Percentiles rank a stretch among this genome's conserved stretches.
These are phyloP conservation scores for Meloidogyne hapla DNA, from an alignment of 1,140 invertebrate genomes.

Conservation along the genomic window DNA sequence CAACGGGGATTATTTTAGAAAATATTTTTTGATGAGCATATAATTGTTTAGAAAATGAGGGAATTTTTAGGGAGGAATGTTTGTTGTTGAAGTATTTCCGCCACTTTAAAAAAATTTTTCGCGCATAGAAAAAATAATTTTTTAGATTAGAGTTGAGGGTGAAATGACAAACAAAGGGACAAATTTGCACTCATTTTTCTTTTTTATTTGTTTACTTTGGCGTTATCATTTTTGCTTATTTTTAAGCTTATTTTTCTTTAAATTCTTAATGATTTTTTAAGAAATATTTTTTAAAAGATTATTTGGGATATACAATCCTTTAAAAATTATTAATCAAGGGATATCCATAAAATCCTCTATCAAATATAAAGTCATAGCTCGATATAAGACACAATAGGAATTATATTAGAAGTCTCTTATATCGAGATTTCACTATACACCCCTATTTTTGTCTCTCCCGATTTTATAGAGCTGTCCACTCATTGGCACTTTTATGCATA, in stretches of 20 bases:
- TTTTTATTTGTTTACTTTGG: background rate
- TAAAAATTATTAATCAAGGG: too few species aligned
- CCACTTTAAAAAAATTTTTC: background rate
- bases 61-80: background rate
- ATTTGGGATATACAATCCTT: too few species aligned
- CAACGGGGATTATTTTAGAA: background rate
- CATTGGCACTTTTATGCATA: too few species aligned
- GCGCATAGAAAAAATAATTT: background rate
- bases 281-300: background rate
- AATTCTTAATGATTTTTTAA: background rate
- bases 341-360: too few species aligned
- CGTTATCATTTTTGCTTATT: background rate
- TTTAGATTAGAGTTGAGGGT: background rate
- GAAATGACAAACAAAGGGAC: background rate
- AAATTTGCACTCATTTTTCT: background rate
- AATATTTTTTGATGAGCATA: background rate
- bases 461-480: too few species aligned
- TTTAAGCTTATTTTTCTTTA: background rate
- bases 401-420: too few species aligned
- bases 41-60: background rate
- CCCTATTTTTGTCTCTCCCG: too few species aligned
- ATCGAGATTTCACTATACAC: too few species aligned
- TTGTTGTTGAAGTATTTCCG: background rate
- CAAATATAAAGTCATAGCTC: too few species aligned
- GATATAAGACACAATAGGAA: too few species aligned